phyloP scores from a whole-genome alignment of 2,113 vertebrate genomes.

The Labeo catla region DNA sequence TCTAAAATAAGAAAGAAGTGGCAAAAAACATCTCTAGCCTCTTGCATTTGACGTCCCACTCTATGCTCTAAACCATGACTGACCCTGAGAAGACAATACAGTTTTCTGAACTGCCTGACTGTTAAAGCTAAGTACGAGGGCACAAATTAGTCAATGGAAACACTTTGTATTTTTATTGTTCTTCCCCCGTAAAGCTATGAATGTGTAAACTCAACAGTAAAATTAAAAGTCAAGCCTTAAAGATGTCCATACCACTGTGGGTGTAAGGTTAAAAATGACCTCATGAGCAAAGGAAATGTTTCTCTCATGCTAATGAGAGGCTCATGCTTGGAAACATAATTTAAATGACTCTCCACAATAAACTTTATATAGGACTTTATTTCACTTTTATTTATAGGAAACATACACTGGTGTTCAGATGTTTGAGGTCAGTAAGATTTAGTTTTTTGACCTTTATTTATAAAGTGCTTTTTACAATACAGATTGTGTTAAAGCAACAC shows the following conservation, averaged over 20 bases:
- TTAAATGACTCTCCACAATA: background rate
- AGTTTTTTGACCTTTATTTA: too few species aligned
- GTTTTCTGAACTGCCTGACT: background rate
- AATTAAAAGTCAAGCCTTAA: constrained; percentile 8
- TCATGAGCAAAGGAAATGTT: background rate
- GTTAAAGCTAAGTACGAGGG: background rate
- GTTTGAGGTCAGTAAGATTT: background rate
- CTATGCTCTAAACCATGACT: background rate
- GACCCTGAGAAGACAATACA: constrained; percentile 5
- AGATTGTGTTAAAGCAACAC: too few species aligned
- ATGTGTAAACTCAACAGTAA: background rate
- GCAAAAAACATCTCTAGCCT: background rate
- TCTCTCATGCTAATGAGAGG: background rate
- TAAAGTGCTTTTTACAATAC: too few species aligned
- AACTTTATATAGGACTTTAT: background rate
- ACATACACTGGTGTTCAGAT: background rate
- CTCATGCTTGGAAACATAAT: background rate
- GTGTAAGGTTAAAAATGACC: constrained; percentile 2
- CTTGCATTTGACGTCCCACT: background rate
- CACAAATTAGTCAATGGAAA: background rate
- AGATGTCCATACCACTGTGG: background rate
- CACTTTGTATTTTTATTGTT: constrained; percentile 11
- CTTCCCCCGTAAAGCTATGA: background rate
- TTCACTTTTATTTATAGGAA: background rate
- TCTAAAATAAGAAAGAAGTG: constrained; percentile 36